phyloP scores from a whole-genome alignment of 2,113 vertebrate species.

The Callionymus lyra region DNA sequence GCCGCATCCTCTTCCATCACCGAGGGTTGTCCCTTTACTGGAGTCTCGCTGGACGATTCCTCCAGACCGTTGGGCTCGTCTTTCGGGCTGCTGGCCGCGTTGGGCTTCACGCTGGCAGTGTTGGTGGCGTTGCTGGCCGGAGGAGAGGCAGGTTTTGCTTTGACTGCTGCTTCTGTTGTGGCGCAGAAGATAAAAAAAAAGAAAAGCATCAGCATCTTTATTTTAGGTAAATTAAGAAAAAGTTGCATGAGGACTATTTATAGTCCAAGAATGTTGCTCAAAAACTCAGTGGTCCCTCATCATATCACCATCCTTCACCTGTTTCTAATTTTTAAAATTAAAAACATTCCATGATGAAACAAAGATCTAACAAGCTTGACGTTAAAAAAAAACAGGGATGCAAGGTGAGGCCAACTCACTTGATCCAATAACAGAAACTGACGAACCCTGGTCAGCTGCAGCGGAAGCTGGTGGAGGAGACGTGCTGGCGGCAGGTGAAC shows the following conservation, averaged over 20 bases:
- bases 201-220: background rate
- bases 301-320: background rate
- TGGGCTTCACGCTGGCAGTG: slow-evolving; percentile 55
- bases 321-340: too few relatives aligned
- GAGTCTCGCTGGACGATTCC: slow-evolving; percentile 40
- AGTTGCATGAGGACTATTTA: too few relatives aligned
- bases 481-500: slow-evolving; percentile 24
- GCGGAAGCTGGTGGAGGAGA: slow-evolving; percentile 25
- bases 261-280: too few relatives aligned
- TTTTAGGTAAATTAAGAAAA: too few relatives aligned
- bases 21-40: slow-evolving; percentile 68
- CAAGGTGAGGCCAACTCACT: slow-evolving; percentile 61
- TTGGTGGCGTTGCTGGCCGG: slow-evolving; percentile 58
- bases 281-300: background rate
- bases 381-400: too few relatives aligned
- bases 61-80: slow-evolving; percentile 65
- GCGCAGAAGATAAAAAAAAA: too few relatives aligned
- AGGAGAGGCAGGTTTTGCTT: slow-evolving; percentile 41
- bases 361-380: background rate
- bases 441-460: slow-evolving; percentile 59
- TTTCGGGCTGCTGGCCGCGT: slow-evolving; percentile 53
- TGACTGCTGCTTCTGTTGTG: slow-evolving; percentile 27
- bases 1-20: slow-evolving; percentile 64
- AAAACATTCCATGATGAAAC: background rate
- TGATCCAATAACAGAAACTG: slow-evolving; percentile 70